Evolutionary conservation across 1,140 invertebrate species (phyloP).

Genomic region (Macrosteles quadrilineatus): DNA sequence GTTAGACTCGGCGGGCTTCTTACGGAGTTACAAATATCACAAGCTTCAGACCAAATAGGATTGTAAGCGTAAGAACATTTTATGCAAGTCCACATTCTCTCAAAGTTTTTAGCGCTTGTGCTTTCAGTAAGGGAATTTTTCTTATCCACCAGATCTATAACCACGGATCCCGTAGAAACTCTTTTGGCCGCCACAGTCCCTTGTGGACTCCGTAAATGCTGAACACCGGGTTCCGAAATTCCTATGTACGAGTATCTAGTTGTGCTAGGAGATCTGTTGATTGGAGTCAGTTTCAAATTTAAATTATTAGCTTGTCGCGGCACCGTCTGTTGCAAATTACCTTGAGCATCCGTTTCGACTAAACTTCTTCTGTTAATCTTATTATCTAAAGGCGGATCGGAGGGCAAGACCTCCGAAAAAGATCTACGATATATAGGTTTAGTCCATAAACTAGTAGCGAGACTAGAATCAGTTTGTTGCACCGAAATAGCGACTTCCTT

Average conservation of each 20-base stretch:
- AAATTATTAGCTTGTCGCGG: slow-evolving; percentile 40
- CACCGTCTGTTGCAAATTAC: slow-evolving; percentile 34
- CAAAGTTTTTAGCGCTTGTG: slow-evolving; percentile 50
- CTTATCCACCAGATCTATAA: slow-evolving; percentile 25
- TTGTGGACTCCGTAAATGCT: slow-evolving; percentile 46
- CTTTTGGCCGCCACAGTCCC: neutral
- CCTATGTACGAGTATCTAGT: slow-evolving; percentile 61
- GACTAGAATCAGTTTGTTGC: slow-evolving; percentile 34
- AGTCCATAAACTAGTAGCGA: slow-evolving; percentile 25
- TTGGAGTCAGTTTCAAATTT: slow-evolving; percentile 40
- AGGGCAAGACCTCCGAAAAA: slow-evolving; percentile 54
- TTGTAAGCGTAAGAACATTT: slow-evolving; percentile 89
- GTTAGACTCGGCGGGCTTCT: slow-evolving; percentile 63
- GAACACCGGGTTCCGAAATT: slow-evolving; percentile 50
- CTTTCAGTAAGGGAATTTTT: slow-evolving; percentile 33
- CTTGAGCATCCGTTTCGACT: slow-evolving; percentile 59
- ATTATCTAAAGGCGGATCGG: slow-evolving; percentile 49
- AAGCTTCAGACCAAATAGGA: slow-evolving; percentile 71
- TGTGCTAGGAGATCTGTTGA: slow-evolving; percentile 16
- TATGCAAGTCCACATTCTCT: slow-evolving; percentile 82
- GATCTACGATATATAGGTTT: slow-evolving; percentile 52
- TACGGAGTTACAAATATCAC: slow-evolving; percentile 75
- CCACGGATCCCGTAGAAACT: slow-evolving; percentile 18
- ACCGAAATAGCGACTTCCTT: slow-evolving; percentile 48
- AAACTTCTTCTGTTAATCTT: slow-evolving; percentile 56